Evolutionary conservation across 2,113 vertebrate genomes (phyloP), one percentile per base, ranked within the genome.

Genomic region (Shinisaurus crocodilurus): DNA sequence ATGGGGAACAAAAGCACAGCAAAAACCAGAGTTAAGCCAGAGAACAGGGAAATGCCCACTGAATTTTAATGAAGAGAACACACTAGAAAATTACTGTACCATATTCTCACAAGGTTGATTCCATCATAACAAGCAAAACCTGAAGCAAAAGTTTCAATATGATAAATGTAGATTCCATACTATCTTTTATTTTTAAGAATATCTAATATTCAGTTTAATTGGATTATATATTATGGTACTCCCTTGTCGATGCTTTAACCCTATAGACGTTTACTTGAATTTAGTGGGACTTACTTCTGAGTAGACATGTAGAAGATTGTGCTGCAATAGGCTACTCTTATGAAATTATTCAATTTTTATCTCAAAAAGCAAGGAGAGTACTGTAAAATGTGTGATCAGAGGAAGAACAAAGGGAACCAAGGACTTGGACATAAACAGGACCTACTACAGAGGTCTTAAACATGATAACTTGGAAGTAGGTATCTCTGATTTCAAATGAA

Each of bases 41-140:
- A 91, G 94, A 96, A 96, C 94, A 95, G 91, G 86, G 92, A 82
- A 91, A 93, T 86, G 95, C 95, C 86, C 92, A 94, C 95, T 96
- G 98, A 97, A 98, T 98, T 94, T 96, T 97, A 98, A 98, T 97
- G 95, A 98, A 95, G 91, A 91, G 95, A 91, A 90, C 88, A 92
- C 89, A 93, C 89, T 85, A 70, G 93, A 89, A 93, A 92, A 91
- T 87, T 83, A 94, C 88, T 88, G 91, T 76, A 94, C 91, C 95
- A 72, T 92, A 90, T 93, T 92, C 93, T 88, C 91, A 69, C 10
- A 89, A 25, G 1, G 29, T 81, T 89, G 70, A 75, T 92, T 92
- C 94, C 91, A 95, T 76, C 91, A 94, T 79, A 50, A 89, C 92
- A 90, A 85, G 0, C 48, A 95, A 92, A 92, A 48, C 12, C 88